Evolutionary conservation across 2,797 vertebrate genomes (phyloP), one percentile per base, ranked within the genome.

Genomic region (Brachymystax lenok): DNA sequence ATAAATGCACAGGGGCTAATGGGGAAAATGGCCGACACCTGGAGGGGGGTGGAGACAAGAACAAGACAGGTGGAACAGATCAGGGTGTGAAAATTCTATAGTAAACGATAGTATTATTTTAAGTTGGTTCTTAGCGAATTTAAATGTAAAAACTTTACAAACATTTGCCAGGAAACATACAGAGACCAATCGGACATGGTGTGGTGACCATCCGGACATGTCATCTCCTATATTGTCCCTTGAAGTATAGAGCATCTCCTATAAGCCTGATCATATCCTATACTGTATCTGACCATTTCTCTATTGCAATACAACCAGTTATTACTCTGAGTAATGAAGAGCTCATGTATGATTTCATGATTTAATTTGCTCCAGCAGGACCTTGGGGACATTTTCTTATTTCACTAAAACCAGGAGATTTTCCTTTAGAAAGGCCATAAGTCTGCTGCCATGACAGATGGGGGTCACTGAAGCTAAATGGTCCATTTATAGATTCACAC

Each of bases 311-410:
- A 90, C 90, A 88, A 93, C 92, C 90, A 90, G 91, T 91, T 93
- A 93, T 92, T 92, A 92, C 89, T 85, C 82, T 88, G 82, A 87
- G 89, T 93, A 92, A 93, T 92, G 88, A 92, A 90, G 89, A 90
- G 89, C 88, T 92, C 90, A 90, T 92, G 89, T 92, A 92, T 93
- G 92, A 94, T 94, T 94, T 93, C 86, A 94, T 94, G 92, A 94
- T 94, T 94, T 93, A 86, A 94, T 94, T 93, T 91, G 88, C 91
- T 93, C 85, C 86, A 89, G 87, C 82, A 75, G 87, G 88, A 91
- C 92, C 92, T 88, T 63, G 83, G 90, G 93, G 92, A 93, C 92
- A 93, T 93, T 93, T 94, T 92, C 90, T 92, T 94, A 91, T 91
- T 93, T 93, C 90, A 93, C 90, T 94, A 93, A 94, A 94, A 93